Base-by-base conservation (phyloP, 2,888 invertebrate genomes). In the Chrysotoxum bicinctum region DNA sequence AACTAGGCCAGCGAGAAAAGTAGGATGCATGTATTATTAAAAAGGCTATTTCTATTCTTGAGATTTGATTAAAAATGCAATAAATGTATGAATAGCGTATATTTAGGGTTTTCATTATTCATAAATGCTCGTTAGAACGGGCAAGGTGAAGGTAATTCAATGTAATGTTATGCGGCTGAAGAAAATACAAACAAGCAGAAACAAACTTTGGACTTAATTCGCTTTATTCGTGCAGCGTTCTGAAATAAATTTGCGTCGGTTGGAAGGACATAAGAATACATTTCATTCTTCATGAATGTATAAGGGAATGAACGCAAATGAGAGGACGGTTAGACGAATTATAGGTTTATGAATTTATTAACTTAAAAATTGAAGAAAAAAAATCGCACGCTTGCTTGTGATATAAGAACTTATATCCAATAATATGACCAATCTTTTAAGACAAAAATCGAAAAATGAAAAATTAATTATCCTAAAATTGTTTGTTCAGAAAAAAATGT, bases 21-120 rank as follows among this genome's bases (percentile, higher is more conserved):
- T 78, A 69, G 56, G 64, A 48, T 66, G 43, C 21, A 75, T 75
- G 66, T 43, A 70, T 84, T 74, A 78, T 83, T 83, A 40, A 83
- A 52, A 45, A 37, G 69, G 64, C 68, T 74, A 74, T 68, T 74
- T 56, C 52, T 73, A 78, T 73, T 69, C 69, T 50, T 50, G 56
- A 48, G 52, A 79, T 79, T 79, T 70, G 84, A 84, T 84, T 84
- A 79, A 80, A 80, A 80, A 84, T 84, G 75, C 74, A 80, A 70
- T 75, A 80, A 84, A 43, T 72, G 40, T 40, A 70, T 80, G 66
- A 84, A 79, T 75, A 52, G 30, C 12, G 62, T 56, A 74, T 35
- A 23, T 32, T 68, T 35, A 37, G 54, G 23, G 62, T 10, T 58
- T 66, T 50, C 10, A n/a, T 32, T 66, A 74, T 79, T 74, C 56